phyloP scores from a whole-genome alignment of 1,140 invertebrate genomes.

The Penaeus japonicus region DNA sequence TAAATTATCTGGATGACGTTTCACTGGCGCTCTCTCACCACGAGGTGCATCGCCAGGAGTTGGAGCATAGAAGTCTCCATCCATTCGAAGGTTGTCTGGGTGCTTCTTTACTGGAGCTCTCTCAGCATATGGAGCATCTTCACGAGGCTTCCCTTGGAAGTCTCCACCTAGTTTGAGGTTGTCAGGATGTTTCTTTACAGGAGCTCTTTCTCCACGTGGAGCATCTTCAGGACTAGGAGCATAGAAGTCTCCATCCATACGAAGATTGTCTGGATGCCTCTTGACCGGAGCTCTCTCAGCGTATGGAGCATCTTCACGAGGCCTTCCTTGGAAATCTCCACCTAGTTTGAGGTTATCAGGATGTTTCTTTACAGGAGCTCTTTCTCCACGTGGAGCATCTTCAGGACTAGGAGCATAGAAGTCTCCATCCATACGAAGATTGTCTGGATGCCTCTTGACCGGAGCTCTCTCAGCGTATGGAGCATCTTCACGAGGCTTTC shows the following conservation, averaged over 20 bases:
- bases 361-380: constrained; percentile 40
- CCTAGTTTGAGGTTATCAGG: constrained; percentile 37
- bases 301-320: not conserved
- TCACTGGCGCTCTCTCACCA: constrained; percentile 59
- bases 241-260: constrained; percentile 33
- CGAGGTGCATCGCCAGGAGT: not conserved
- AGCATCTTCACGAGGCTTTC: not conserved
- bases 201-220: constrained; percentile 35
- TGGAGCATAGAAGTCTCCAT: not conserved
- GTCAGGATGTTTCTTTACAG: constrained; percentile 47
- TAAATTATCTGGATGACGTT: constrained; percentile 67
- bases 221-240: not conserved
- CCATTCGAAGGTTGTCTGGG: constrained; percentile 10
- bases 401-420: constrained; percentile 62
- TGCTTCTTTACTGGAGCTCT: constrained; percentile 28
- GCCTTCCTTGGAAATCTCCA: constrained; percentile 31
- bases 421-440: constrained; percentile 32
- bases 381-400: constrained; percentile 18
- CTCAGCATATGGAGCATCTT: constrained; percentile 13
- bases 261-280: constrained; percentile 28
- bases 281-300: not conserved
- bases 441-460: constrained; percentile 32
- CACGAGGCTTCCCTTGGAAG: constrained; percentile 59
- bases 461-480: constrained; percentile 26
- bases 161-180: constrained; percentile 51